phyloP scores from a whole-genome alignment of 2,113 vertebrate genomes.

The Benitochromis conjunctus region DNA sequence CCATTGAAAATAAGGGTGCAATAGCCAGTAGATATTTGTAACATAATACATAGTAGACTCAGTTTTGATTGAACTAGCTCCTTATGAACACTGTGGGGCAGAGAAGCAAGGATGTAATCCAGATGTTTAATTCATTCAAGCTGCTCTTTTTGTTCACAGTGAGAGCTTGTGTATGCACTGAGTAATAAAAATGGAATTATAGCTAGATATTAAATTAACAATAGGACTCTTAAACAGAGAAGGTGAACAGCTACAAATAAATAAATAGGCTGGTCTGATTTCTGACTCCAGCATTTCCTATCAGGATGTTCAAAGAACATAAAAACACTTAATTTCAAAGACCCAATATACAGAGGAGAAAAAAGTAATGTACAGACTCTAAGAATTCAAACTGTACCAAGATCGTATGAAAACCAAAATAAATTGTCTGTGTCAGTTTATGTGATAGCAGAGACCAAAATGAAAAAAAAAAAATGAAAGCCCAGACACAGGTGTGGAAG shows the following conservation, averaged over 20 bases:
- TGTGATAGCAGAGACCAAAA: not conserved
- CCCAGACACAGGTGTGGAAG: not conserved
- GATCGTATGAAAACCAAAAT: not conserved
- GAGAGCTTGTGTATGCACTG: not conserved
- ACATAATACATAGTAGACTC: not conserved
- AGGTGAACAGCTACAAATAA: not conserved
- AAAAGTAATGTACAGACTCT: not conserved
- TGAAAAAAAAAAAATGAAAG: not conserved
- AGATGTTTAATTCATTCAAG: not conserved
- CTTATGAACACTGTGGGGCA: not conserved
- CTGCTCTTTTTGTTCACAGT: not conserved
- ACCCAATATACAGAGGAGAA: not conserved
- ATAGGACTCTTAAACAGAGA: not conserved
- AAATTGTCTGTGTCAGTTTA: not conserved
- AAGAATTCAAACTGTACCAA: not conserved
- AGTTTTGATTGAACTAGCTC: not conserved
- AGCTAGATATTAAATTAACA: not conserved
- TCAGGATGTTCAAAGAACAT: not conserved
- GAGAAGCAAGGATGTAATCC: not conserved
- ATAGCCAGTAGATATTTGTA: not conserved
- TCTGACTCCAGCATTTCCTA: not conserved
- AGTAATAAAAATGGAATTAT: not conserved
- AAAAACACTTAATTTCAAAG: not conserved
- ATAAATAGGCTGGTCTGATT: not conserved
- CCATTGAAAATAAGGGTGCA: not conserved